Percentiles rank a stretch among this genome's conserved stretches.
Evolutionary conservation across 2,113 vertebrate genomes (phyloP).

Genomic region (Myiagra hebetior): DNA sequence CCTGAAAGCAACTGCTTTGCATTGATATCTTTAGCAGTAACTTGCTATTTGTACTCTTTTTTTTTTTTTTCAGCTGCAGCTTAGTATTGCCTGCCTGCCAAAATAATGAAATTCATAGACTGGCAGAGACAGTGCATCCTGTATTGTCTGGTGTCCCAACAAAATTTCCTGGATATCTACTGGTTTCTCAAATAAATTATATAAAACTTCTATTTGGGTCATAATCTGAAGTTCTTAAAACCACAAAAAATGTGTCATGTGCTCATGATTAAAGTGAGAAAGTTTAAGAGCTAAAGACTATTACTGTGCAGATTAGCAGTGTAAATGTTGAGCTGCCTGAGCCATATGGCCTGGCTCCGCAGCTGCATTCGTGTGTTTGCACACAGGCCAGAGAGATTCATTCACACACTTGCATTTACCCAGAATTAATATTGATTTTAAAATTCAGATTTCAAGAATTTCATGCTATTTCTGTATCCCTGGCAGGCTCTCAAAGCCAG

Average conservation of each 20-base stretch:
- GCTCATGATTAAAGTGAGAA: not conserved
- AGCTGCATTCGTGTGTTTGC: rapidly evolving
- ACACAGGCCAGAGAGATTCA: not conserved
- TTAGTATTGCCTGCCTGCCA: not conserved
- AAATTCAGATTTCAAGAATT: not conserved
- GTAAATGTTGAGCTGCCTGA: not conserved
- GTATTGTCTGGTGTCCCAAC: not conserved
- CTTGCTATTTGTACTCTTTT: not conserved
- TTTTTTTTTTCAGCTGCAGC: not conserved
- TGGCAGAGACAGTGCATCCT: not conserved
- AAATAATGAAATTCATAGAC: not conserved
- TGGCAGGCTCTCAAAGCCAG: not conserved
- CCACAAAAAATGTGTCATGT: not conserved
- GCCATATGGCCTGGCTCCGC: not conserved
- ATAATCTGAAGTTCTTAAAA: not conserved
- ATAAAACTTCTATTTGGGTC: not conserved
- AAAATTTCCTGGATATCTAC: not conserved
- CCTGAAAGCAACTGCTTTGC: not conserved
- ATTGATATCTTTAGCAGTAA: not conserved
- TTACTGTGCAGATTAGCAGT: not conserved
- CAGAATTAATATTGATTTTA: not conserved
- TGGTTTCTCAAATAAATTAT: not conserved
- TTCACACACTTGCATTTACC: not conserved
- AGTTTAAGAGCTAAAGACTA: not conserved
- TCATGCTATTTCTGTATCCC: not conserved